Evolutionary conservation across 2,113 vertebrate species (phyloP).

Genomic region (Tachysurus vachellii): DNA sequence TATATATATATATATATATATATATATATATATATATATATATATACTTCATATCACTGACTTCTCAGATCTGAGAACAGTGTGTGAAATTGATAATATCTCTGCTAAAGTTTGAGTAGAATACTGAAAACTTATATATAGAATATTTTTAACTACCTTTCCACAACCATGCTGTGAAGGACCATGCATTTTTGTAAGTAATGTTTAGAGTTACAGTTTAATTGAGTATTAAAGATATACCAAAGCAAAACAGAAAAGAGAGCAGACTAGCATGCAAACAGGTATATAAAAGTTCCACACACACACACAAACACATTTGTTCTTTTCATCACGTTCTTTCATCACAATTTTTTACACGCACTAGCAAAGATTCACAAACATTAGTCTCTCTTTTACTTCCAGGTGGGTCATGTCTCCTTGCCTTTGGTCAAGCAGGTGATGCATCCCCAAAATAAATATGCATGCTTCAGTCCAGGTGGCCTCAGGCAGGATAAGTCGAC

Average conservation of each 20-base stretch:
- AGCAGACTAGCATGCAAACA: not conserved
- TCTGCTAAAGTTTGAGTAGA: not conserved
- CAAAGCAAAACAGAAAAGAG: too few species aligned
- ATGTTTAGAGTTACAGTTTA: not conserved
- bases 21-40: not conserved
- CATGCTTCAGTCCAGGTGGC: constrained; percentile 41
- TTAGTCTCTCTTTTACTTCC: constrained; percentile 2
- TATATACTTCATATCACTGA: not conserved
- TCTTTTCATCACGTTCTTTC: not conserved
- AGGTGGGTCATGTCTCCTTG: constrained; percentile 1
- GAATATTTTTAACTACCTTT: not conserved
- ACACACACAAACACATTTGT: not conserved
- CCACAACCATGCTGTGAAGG: not conserved
- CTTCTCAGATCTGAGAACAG: not conserved
- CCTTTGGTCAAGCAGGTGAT: constrained; percentile 36
- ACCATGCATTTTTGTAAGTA: not conserved
- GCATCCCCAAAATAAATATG: constrained; percentile 37
- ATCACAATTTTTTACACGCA: not conserved
- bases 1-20: not conserved
- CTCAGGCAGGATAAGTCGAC: constrained; percentile 35
- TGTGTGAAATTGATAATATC: not conserved
- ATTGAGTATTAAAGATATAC: too few species aligned
- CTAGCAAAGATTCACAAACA: constrained; percentile 5
- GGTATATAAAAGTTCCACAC: too few species aligned
- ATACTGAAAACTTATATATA: not conserved